Conservation (phyloP, 2,797 vertebrate species). For the Pseudopleuronectes americanus region DNA sequence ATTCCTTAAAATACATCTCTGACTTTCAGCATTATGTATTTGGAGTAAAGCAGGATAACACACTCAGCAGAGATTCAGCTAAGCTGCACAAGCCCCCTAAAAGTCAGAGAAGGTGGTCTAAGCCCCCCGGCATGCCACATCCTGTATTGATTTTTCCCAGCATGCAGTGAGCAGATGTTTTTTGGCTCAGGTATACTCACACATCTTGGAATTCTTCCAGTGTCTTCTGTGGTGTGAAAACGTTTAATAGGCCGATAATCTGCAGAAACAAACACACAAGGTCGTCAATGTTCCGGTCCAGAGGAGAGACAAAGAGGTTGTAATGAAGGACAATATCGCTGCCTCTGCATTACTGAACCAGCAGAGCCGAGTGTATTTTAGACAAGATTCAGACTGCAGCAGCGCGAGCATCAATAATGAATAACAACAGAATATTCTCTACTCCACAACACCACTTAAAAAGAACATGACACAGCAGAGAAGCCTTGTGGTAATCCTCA, state of each 20-base stretch:
- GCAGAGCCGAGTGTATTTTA: not conserved
- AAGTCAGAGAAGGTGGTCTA: slow-evolving; percentile 25
- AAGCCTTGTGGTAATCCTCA: not conserved
- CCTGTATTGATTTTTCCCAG: slow-evolving; percentile 43
- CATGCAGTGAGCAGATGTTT: slow-evolving; percentile 10
- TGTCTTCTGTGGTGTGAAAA: slow-evolving; percentile 98
- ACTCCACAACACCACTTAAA: slow-evolving; percentile 1
- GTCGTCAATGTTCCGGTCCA: not conserved
- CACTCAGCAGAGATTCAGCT: slow-evolving; percentile 3
- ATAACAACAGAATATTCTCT: slow-evolving; percentile 19
- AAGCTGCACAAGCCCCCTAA: slow-evolving; percentile 7
- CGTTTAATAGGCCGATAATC: slow-evolving; percentile 98
- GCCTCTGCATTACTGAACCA: slow-evolving; percentile 2
- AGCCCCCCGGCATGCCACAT: slow-evolving; percentile 5
- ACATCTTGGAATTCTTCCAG: slow-evolving; percentile 99
- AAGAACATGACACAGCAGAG: slow-evolving; percentile 7
- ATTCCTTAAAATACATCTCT: not conserved
- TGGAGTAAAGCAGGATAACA: not conserved
- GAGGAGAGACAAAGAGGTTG: not conserved
- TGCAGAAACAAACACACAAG: slow-evolving; percentile 59
- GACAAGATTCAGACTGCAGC: slow-evolving; percentile 13
- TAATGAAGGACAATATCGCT: slow-evolving; percentile 6
- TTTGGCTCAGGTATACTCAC: slow-evolving; percentile 85
- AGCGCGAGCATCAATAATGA: slow-evolving; percentile 25
- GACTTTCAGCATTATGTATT: not conserved